A percentile compares a stretch with the other conserved stretches of the same genome.
These are phyloP conservation scores for Ichneumoninae sp. DNA, from an alignment of 2,888 invertebrate genomes.

Conservation along the genomic window DNA sequence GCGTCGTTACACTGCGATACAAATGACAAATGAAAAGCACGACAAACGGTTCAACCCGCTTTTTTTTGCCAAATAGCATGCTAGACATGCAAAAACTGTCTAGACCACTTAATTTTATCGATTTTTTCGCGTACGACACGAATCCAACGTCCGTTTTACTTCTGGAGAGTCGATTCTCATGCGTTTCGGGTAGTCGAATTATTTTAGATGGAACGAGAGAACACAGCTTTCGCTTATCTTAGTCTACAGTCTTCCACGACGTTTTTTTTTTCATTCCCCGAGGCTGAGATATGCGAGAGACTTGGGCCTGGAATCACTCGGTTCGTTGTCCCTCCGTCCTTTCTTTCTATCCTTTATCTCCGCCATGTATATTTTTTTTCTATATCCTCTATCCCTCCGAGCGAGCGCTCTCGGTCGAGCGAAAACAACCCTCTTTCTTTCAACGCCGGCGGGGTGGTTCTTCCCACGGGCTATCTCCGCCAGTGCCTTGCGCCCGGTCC, in stretches of 20 bases:
- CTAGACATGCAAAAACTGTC: background rate
- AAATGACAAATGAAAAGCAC: background rate
- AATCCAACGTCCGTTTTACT: too few species aligned
- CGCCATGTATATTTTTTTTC: constrained; percentile 23
- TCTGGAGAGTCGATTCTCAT: too few species aligned
- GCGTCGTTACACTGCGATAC: too few species aligned
- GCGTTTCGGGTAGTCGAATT: too few species aligned
- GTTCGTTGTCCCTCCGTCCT: constrained; percentile 11
- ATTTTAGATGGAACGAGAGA: background rate
- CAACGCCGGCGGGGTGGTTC: constrained; percentile 60
- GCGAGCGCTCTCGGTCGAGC: constrained; percentile 48
- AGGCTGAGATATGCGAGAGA: constrained; percentile 43
- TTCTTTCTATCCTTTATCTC: constrained; percentile 1
- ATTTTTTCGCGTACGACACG: too few species aligned
- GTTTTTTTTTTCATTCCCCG: background rate
- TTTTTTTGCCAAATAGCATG: background rate
- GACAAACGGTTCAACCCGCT: background rate
- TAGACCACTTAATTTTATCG: too few species aligned
- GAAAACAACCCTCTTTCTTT: constrained; percentile 64
- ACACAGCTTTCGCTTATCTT: background rate
- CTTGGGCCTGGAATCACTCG: constrained; percentile 32
- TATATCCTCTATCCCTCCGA: constrained; percentile 29
- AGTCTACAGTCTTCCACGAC: background rate
- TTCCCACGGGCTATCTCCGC: constrained; percentile 60
- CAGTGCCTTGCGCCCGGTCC: constrained; percentile 4